Base-by-base conservation (phyloP, 2,888 invertebrate species). In the Philaethria dido region DNA sequence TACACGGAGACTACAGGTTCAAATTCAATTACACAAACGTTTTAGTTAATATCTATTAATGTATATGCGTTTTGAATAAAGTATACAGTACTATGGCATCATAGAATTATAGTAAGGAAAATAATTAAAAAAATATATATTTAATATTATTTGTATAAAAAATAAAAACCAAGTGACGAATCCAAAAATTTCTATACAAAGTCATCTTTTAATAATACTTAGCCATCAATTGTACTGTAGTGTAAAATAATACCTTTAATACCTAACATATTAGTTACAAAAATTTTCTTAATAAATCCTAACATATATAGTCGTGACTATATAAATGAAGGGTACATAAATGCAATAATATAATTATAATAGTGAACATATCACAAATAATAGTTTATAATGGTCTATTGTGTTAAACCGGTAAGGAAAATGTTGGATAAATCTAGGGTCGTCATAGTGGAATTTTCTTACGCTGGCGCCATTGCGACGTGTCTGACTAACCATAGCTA, bases 371-470 rank as follows among this genome's bases (percentile, higher is more conserved):
- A 74, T 78, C 75, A 70, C 72, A 72, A 78, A 77, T 76, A 73
- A 57, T 69, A 69, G 20, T 13, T 75, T 71, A 76, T 82, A 84
- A 85, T 85, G 75, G 82, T 36, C 82, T 72, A 85, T 85, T 85
- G 85, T 85, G 75, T 75, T 71, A 70, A 66, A 73, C 79, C 79
- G 80, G 78, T 78, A 71, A 77, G 76, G 81, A 79, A 83, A 82
- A 83, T 78, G 78, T 77, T 68, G 72, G 69, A 39, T 60, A 48
- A 60, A 70, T 68, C 69, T 72, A 60, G 60, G 60, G 60, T 60
- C 45, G 47, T 60, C 29, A 29, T 14, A 14, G 16, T 44, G 44
- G 44, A 44, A 18, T 45, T 45, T 60, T 60, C 29, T 44, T 47
- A 29, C 18, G 0, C 29, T 52, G 52, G 52, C 52, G 52, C 52